A percentile compares a stretch with the other conserved stretches of the same genome.
phyloP scores from a whole-genome alignment of 2,113 vertebrate genomes.

The Anthoscopus minutus region DNA sequence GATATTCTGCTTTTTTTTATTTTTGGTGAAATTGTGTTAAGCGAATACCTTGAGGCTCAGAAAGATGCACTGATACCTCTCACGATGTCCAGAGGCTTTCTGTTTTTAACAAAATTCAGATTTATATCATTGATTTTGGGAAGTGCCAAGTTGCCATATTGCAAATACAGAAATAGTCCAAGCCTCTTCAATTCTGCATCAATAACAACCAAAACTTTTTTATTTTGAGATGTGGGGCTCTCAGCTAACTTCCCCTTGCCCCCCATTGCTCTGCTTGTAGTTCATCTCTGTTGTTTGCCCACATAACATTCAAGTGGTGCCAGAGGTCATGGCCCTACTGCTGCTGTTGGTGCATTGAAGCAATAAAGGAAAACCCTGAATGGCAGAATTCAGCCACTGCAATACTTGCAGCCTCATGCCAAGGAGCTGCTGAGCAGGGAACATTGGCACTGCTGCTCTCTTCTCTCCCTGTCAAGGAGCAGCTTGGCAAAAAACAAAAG shows the following conservation, averaged over 20 bases:
- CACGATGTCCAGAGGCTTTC: background rate
- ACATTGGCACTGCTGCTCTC: background rate
- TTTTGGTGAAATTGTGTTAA: background rate
- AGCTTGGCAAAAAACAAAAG: background rate
- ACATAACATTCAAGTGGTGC: background rate
- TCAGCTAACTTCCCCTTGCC: background rate
- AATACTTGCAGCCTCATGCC: background rate
- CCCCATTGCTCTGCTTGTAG: fast-evolving
- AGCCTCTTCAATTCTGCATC: background rate
- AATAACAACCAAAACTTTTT: background rate
- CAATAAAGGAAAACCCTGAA: background rate
- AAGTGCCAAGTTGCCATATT: background rate
- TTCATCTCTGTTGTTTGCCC: background rate
- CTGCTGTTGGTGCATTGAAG: background rate
- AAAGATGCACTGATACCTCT: background rate
- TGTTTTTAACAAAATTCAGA: background rate
- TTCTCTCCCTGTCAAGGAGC: background rate
- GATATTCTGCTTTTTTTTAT: background rate
- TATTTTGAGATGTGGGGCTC: background rate
- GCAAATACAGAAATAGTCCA: background rate
- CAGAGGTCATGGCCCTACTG: background rate
- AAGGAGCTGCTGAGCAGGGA: background rate
- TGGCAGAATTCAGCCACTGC: background rate
- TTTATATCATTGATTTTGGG: background rate
- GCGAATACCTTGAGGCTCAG: background rate